Evolutionary conservation across 2,797 vertebrate species (phyloP).

Genomic region (Hydrocynus forskahlii): DNA sequence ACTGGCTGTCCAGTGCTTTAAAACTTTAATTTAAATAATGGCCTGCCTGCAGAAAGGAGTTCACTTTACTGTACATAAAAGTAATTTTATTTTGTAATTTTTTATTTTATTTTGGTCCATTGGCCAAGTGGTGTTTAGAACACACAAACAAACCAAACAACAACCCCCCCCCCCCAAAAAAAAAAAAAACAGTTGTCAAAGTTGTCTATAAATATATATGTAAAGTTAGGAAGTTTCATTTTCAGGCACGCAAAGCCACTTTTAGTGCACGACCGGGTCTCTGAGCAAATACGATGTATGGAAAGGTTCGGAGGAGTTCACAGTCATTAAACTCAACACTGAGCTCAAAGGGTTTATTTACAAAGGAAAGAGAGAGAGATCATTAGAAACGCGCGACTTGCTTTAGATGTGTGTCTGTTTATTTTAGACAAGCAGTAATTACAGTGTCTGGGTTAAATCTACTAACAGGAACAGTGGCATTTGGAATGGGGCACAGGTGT

Average conservation of each 20-base stretch:
- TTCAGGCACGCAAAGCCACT: not conserved
- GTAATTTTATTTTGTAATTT: too few species aligned
- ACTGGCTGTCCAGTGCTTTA: too few species aligned
- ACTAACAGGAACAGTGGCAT: conserved; percentile 32
- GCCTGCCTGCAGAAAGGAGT: too few species aligned
- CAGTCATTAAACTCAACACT: conserved; percentile 11
- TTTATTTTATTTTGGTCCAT: too few species aligned
- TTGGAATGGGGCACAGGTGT: conserved; percentile 30
- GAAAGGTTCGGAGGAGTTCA: conserved; percentile 25
- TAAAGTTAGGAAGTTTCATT: not conserved
- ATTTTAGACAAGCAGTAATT: conserved; percentile 48
- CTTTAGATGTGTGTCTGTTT: conserved; percentile 48
- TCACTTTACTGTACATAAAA: too few species aligned
- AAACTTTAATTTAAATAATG: too few species aligned
- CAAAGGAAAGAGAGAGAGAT: conserved; percentile 21
- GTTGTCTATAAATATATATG: too few species aligned
- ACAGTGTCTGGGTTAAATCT: conserved; percentile 45
- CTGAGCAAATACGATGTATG: not conserved
- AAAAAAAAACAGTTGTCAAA: too few species aligned
- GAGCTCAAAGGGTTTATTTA: conserved; percentile 3
- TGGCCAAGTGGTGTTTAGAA: too few species aligned
- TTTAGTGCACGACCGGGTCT: not conserved
- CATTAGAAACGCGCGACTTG: conserved; percentile 27
- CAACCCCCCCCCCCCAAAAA: too few species aligned
- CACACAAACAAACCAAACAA: too few species aligned